Evolutionary conservation across 2,888 invertebrate species (phyloP), one percentile per base, ranked within the genome.

Genomic region (Idaea biselata): DNA sequence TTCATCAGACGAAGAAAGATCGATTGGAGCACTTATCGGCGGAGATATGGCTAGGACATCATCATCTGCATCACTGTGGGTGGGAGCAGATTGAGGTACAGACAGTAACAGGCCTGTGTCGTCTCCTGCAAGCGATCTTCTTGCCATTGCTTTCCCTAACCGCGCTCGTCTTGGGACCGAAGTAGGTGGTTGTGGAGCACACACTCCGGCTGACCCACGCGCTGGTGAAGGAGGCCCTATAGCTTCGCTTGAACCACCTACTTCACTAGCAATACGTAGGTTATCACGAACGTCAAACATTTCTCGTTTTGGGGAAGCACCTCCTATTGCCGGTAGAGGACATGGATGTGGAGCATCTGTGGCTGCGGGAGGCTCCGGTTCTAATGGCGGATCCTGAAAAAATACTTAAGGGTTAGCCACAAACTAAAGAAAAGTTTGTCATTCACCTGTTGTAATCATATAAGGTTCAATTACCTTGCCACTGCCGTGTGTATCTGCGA

Each of bases 171-270:
- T 82, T 14, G 89, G 89, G 5, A 88, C 93, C 71, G 75, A 84
- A 62, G 79, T 91, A 67, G 82, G 94, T 17, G 94, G 94, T 67
- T 94, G 94, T 0, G 94, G 94, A 0, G 94, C 93, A 68, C 94
- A 95, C 71, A 94, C 94, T 1, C 94, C 95, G 6, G 94, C 95
- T 7, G 95, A 95, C 18, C 95, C 95, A 7, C 95, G 88, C 3
- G 95, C 95, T 0, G 95, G 95, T 60, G 95, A 95, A 0, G 95
- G 95, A 1, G 95, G 95, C 1, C 95, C 95, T n/a, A 85, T 66
- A 8, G 87, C 85, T 67, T 89, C 91, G 18, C 85, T 78, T 1
- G 89, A 83, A 11, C 86, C 85, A 6, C 86, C 84, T 53, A 83
- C 78, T 67, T 88, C 82, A 73, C 83, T 79, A 68, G 87, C 81